Base-by-base conservation (phyloP, 2,888 invertebrate genomes). In the Iselma pallidipennis region DNA sequence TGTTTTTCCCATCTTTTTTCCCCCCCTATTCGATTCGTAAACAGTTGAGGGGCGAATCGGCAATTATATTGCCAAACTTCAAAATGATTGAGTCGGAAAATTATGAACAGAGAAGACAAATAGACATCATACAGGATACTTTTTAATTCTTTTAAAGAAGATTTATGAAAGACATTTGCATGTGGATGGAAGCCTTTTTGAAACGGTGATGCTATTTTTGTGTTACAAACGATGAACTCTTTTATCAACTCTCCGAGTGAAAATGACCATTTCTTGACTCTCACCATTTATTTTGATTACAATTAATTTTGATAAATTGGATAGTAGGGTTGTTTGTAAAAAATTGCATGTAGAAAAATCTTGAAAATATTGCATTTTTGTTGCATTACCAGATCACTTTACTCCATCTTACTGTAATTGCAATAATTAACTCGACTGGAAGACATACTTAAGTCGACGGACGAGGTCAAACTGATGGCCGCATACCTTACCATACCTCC, bases 381-480 rank as follows among this genome's bases (percentile, higher is more conserved):
- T 52, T 50, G 52, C 42, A 45, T 57, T 53, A 49, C 42, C 10
- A 48, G 45, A 49, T 52, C 23, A 31, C 45, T 37, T 28, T 60
- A 31, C 29, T 42, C 54, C 51, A 66, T 60, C 57, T 66, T 57
- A 60, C 61, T 68, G 67, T 68, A 71, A 71, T 69, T 70, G 70
- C 67, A 71, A 67, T 72, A 69, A 72, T 72, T 72, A 72, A 68
- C 69, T 67, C 68, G 59, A 59, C 62, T 68, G 66, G 63, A 66
- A 71, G 68, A 71, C 61, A 64, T 67, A 69, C 61, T 67, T 68
- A 63, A 62, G 63, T 57, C 50, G 59, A 54, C 67, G 62, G 56
- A 55, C 68, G 70, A 70, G 68, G 70, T 69, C 70, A 70, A 52
- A 29, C 52, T 6, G 63, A 55, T 67, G 66, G 63, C 68, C 65